phyloP scores from a whole-genome alignment of 2,113 vertebrate species.

The Syngnathoides biaculeatus region DNA sequence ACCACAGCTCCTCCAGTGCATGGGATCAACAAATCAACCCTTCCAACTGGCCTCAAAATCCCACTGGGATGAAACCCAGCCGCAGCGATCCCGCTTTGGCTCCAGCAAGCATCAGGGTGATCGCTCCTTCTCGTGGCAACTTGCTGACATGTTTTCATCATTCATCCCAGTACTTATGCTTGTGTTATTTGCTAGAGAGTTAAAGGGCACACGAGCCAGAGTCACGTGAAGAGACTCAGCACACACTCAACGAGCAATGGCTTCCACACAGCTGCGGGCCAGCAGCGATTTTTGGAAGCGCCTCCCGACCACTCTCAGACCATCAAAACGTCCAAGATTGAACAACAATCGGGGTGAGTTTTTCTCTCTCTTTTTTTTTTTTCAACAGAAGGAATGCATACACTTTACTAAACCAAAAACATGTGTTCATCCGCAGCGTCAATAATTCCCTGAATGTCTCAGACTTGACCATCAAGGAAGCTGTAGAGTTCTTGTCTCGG shows the following conservation, averaged over 20 bases:
- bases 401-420: background rate
- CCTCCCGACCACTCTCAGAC: slow-evolving; percentile 20
- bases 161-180: background rate
- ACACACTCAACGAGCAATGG: slow-evolving; percentile 26
- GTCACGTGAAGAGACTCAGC: slow-evolving; percentile 66
- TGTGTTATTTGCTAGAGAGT: slow-evolving; percentile 19
- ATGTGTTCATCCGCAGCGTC: slow-evolving; percentile 43
- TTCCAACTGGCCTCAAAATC: slow-evolving; percentile 62
- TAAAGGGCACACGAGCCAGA: slow-evolving; percentile 42
- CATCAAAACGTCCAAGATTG: slow-evolving; percentile 25
- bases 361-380: slow-evolving; percentile 1
- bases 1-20: slow-evolving; percentile 75
- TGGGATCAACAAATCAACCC: slow-evolving; percentile 67
- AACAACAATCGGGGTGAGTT: slow-evolving; percentile 45
- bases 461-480: slow-evolving; percentile 80
- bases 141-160: background rate
- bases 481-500: slow-evolving; percentile 77
- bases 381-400: background rate
- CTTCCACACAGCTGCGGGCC: slow-evolving; percentile 19
- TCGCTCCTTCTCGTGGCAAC: background rate
- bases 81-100: slow-evolving; percentile 80
- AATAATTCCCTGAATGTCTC: slow-evolving; percentile 47
- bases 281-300: slow-evolving; percentile 14
- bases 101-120: slow-evolving; percentile 17
- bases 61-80: slow-evolving; percentile 76